Evolutionary conservation across 2,113 vertebrate genomes (phyloP).

Genomic region (Neopipo cinnamomea): DNA sequence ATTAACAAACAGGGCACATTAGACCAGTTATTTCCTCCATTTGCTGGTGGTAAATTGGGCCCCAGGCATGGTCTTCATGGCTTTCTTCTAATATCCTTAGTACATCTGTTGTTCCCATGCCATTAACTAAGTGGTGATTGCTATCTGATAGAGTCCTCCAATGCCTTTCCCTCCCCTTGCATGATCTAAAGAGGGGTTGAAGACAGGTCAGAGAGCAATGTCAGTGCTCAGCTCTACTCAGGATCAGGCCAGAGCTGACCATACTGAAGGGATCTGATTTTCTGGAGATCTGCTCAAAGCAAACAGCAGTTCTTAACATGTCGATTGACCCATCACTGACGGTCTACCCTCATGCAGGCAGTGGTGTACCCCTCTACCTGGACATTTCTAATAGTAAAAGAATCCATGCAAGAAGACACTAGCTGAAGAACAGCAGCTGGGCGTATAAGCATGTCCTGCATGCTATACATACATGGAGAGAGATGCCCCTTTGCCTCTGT

Average conservation of each 20-base stretch:
- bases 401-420: background rate
- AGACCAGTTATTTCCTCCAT: background rate
- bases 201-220: background rate
- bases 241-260: background rate
- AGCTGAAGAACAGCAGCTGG: background rate
- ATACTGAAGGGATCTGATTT: background rate
- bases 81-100: background rate
- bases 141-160: background rate
- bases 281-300: background rate
- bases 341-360: background rate
- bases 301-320: background rate
- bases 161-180: background rate
- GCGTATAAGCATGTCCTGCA: background rate
- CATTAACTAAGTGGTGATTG: background rate
- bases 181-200: background rate
- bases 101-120: background rate
- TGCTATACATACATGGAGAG: background rate
- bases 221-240: background rate
- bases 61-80: background rate
- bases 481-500: background rate
- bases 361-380: background rate
- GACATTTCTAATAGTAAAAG: background rate
- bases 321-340: rapidly evolving
- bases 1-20: background rate
- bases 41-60: background rate